Evolutionary conservation across 2,113 vertebrate genomes (phyloP), one percentile per base, ranked within the genome.

Genomic region (Bucco capensis): DNA sequence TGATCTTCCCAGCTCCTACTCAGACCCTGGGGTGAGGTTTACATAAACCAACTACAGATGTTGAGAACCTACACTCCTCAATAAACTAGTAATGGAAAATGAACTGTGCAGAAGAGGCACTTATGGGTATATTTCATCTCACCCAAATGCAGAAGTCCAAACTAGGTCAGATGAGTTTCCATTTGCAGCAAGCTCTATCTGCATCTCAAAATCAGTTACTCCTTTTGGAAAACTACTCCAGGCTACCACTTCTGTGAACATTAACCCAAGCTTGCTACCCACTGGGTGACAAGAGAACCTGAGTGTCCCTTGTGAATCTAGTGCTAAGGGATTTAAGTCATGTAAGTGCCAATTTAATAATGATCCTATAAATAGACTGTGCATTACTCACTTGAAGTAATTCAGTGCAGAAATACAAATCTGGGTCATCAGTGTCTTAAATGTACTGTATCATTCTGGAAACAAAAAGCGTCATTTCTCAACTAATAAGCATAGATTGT

Each of bases 341-440:
- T 65, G 69, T 40, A 77, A 95, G 23, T 62, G 33, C 30, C 54
- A 78, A 79, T 80, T 85, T 77, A 95, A 74, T 89, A 83, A 85
- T 44, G 79, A 83, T 54, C 51, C 60, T 76, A 83, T 92, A 88
- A 95, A 89, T 71, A 92, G 67, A 83, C 74, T 31, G 9, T 74
- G 15, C 42, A 92, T 88, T 90, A 83, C 60, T 80, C 64, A 87
- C 57, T 79, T 51, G 47, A 73, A 92, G 69, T 11, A 78, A 85
- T 77, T 80, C 76, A 56, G 47, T 51, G 58, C 40, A 58, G 61
- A 86, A 62, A 61, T 22, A 71, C 38, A 81, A 88, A 93, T 88
- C 80, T 93, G 64, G 76, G 86, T 80, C 90, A 94, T 53, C 54
- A 74, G 19, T 37, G 40, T 81, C 53, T 83, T 60, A 94, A 91